phyloP scores from a whole-genome alignment of 2,797 vertebrate genomes.

The Astyanax mexicanus region DNA sequence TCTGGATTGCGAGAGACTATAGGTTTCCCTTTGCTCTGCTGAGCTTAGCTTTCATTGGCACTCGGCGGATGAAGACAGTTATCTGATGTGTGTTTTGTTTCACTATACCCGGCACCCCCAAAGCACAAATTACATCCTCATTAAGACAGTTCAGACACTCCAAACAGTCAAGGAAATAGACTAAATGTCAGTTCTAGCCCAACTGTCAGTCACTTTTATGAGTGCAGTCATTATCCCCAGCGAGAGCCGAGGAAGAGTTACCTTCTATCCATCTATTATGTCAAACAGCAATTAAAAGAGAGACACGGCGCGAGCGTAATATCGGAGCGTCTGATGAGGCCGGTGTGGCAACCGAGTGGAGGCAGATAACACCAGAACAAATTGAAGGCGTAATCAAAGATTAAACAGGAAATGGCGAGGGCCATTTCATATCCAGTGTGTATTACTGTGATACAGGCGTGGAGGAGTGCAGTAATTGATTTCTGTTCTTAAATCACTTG shows the following conservation, averaged over 20 bases:
- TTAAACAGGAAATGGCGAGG: slow-evolving; percentile 58
- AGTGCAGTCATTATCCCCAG: slow-evolving; percentile 21
- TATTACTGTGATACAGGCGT: slow-evolving; percentile 59
- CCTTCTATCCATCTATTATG: slow-evolving; percentile 46
- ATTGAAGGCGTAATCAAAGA: slow-evolving; percentile 66
- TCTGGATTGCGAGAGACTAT: not conserved
- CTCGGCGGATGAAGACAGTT: not conserved
- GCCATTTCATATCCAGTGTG: slow-evolving; percentile 58
- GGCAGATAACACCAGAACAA: slow-evolving; percentile 58
- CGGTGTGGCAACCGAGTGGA: slow-evolving; percentile 50
- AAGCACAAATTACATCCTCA: slow-evolving; percentile 15
- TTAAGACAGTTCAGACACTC: slow-evolving; percentile 27
- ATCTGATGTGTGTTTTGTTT: slow-evolving; percentile 2
- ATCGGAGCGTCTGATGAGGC: slow-evolving; percentile 42
- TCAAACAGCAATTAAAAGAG: slow-evolving; percentile 57
- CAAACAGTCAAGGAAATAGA: slow-evolving; percentile 10
- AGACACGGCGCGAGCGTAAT: slow-evolving; percentile 46
- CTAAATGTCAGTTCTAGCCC: slow-evolving; percentile 16
- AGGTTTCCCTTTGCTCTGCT: not conserved
- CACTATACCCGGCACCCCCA: not conserved
- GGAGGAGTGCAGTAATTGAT: slow-evolving; percentile 64
- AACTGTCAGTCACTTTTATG: slow-evolving; percentile 24
- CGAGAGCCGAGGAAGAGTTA: slow-evolving; percentile 33
- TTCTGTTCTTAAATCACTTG: slow-evolving; percentile 66
- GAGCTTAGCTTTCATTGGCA: not conserved